Conservation (phyloP, 1,140 invertebrate species). For the Bathynomus jamesi region DNA sequence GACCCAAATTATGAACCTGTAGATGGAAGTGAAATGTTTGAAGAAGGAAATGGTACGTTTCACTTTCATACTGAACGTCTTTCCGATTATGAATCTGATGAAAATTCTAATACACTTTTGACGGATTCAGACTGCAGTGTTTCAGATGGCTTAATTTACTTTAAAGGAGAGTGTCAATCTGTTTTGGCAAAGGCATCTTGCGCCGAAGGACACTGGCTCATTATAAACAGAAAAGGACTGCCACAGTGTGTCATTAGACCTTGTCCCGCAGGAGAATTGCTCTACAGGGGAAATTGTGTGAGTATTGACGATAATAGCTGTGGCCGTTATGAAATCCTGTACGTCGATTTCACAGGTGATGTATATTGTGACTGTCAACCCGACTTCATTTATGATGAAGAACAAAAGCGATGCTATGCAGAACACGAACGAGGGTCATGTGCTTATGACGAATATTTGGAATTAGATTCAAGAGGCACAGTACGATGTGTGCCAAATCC, state of each 20-base stretch:
- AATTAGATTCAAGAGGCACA: neutral
- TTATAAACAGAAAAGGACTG: neutral
- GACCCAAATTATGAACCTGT: too few species aligned
- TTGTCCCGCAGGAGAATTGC: neutral
- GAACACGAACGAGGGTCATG: neutral
- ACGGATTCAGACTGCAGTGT: neutral
- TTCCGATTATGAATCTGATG: too few species aligned
- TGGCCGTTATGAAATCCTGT: neutral
- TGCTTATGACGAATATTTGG: neutral
- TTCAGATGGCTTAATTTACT: neutral
- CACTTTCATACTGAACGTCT: too few species aligned
- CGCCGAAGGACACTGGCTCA: neutral
- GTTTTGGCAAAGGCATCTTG: neutral
- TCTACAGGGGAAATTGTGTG: neutral
- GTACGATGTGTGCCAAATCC: neutral
- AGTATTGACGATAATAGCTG: too few species aligned
- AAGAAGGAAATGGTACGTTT: too few species aligned
- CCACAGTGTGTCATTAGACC: neutral
- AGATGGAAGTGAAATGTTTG: too few species aligned
- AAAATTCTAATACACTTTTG: too few species aligned
- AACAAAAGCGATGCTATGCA: neutral
- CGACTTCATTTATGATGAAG: neutral
- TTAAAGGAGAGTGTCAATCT: neutral
- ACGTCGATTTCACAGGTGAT: neutral
- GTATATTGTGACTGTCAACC: neutral